A percentile compares a stretch with the other conserved stretches of the same genome.
Evolutionary conservation across 2,888 invertebrate species (phyloP).

Genomic region (Alsophila aescularia): DNA sequence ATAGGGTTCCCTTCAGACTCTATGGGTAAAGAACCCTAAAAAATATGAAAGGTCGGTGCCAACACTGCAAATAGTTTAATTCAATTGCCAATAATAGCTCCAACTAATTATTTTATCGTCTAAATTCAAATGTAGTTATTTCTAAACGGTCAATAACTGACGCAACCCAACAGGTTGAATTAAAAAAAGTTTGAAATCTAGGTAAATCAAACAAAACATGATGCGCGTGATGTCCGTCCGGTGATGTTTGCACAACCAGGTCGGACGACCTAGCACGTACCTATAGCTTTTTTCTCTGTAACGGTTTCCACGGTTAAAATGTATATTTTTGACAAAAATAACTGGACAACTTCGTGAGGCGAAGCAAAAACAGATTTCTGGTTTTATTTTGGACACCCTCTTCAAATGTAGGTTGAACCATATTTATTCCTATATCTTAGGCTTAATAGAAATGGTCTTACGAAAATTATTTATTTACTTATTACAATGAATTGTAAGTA

Average conservation of each 20-base stretch:
- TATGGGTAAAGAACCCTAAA: no score
- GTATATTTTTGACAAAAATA: conserved; percentile 56
- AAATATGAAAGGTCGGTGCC: no score
- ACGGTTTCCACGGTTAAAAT: conserved; percentile 53
- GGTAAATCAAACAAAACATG: conserved; percentile 27
- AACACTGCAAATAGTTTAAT: no score
- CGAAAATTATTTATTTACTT: no score
- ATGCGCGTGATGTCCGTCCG: conserved; percentile 41
- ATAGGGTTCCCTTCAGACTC: no score
- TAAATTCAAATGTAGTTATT: not conserved
- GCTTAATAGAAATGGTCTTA: no score
- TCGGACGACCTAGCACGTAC: conserved; percentile 65
- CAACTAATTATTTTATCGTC: not conserved
- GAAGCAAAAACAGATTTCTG: not conserved
- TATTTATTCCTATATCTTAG: no score
- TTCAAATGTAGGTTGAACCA: no score
- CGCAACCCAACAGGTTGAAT: not conserved
- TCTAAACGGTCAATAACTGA: not conserved
- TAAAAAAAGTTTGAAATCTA: conserved; percentile 4
- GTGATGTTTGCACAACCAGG: conserved; percentile 55
- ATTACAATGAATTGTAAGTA: no score
- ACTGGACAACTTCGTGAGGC: conserved; percentile 52
- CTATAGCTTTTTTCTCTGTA: conserved; percentile 52
- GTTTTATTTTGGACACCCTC: no score
- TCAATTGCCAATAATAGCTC: no score